Evolutionary conservation across 2,797 vertebrate species (phyloP).

Genomic region (Spinibarbus caldwelli): DNA sequence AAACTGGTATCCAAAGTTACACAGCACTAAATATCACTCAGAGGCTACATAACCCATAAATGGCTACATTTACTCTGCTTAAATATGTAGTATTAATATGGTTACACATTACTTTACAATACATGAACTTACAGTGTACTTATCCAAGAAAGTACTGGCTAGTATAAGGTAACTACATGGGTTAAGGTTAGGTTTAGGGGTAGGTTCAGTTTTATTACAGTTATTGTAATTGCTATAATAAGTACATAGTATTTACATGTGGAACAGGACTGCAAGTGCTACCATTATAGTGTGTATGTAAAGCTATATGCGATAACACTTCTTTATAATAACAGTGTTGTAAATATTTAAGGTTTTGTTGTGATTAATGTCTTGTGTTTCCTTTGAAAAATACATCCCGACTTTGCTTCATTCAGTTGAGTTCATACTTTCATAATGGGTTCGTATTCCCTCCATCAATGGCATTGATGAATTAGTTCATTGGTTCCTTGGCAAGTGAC

Average conservation of each 20-base stretch:
- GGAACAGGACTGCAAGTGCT: too few relatives aligned
- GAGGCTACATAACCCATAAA: background rate
- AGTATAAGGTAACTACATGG: background rate
- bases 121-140: background rate
- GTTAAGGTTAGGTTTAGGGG: too few relatives aligned
- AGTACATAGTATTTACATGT: too few relatives aligned
- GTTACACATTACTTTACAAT: background rate
- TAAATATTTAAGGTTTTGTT: constrained; percentile 3
- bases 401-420: background rate
- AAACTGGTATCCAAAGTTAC: background rate
- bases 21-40: background rate
- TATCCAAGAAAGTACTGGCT: background rate
- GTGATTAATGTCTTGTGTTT: background rate
- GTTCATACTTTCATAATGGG: background rate
- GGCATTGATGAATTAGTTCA: constrained; percentile 9
- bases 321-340: background rate
- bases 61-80: background rate
- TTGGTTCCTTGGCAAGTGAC: background rate
- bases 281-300: background rate
- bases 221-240: background rate
- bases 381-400: background rate
- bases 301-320: background rate
- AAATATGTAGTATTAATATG: background rate
- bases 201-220: background rate
- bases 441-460: background rate